Percentiles rank a stretch among this genome's conserved stretches.
phyloP scores from a whole-genome alignment of 2,888 invertebrate species.

The Tetheella fluctuosa region DNA sequence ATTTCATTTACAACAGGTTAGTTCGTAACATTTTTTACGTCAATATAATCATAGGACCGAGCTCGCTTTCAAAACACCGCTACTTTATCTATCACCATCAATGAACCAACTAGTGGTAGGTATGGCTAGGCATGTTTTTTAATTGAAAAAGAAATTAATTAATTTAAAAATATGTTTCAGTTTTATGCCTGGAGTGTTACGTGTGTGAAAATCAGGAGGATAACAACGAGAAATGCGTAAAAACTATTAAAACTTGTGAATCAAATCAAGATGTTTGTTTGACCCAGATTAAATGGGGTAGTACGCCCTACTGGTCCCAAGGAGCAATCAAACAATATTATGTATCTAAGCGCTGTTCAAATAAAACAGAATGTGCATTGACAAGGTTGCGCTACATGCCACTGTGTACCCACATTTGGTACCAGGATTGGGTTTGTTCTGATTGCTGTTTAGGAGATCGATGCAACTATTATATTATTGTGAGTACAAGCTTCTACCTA shows the following conservation, averaged over 20 bases:
- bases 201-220: constrained; percentile 97
- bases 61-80: too few species aligned
- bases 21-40: background rate
- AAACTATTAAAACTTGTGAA: constrained; percentile 95
- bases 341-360: constrained; percentile 95
- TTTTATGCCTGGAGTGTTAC: constrained; percentile 93
- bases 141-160: background rate
- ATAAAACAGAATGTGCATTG: constrained; percentile 90
- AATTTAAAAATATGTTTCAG: constrained; percentile 65
- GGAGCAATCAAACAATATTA: constrained; percentile 97
- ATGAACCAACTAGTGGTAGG: too few species aligned
- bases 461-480: constrained; percentile 97
- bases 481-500: constrained; percentile 84
- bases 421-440: constrained; percentile 97
- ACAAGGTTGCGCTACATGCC: constrained; percentile 89
- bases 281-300: constrained; percentile 96
- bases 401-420: constrained; percentile 95
- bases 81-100: too few species aligned
- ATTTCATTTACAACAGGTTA: constrained; percentile 11
- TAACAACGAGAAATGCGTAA: constrained; percentile 95
- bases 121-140: too few species aligned
- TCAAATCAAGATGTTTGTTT: constrained; percentile 93
- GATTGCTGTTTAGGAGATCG: constrained; percentile 98
- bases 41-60: too few species aligned
- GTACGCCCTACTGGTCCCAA: constrained; percentile 97